Percentiles rank a stretch among this genome's conserved stretches.
phyloP scores from a whole-genome alignment of 2,113 vertebrate genomes.

The Serranochromis macrocephalus region DNA sequence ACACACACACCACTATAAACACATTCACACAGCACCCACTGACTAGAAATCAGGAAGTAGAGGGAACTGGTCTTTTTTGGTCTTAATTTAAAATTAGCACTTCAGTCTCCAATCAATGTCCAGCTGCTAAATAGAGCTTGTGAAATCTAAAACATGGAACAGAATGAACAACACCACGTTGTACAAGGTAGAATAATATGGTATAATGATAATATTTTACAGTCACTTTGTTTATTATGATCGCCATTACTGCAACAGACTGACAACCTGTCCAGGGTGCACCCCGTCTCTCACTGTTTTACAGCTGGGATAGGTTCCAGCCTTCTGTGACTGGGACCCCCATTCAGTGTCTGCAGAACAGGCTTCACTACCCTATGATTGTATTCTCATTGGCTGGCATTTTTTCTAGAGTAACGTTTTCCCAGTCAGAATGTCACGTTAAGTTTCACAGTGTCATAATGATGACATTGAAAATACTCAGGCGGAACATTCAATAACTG shows the following conservation, averaged over 20 bases:
- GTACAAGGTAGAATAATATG: background rate
- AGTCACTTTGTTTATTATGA: background rate
- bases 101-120: background rate
- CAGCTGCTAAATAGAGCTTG: background rate
- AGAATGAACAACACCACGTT: background rate
- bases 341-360: background rate
- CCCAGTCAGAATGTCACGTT: background rate
- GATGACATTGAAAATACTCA: fast-evolving
- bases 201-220: background rate
- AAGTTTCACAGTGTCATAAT: background rate
- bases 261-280: background rate
- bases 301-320: background rate
- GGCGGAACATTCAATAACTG: background rate
- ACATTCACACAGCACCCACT: background rate
- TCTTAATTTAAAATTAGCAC: background rate
- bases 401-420: background rate
- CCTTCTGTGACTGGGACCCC: background rate
- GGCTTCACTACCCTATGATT: background rate
- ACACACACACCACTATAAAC: background rate
- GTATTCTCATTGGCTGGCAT: background rate
- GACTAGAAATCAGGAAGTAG: background rate
- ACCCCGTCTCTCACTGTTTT: fast-evolving
- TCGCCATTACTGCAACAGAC: background rate
- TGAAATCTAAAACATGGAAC: background rate
- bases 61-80: background rate